These are phyloP conservation scores for Coracopsis vasa DNA, from an alignment of 2,113 vertebrate species.

Conservation along the genomic window DNA sequence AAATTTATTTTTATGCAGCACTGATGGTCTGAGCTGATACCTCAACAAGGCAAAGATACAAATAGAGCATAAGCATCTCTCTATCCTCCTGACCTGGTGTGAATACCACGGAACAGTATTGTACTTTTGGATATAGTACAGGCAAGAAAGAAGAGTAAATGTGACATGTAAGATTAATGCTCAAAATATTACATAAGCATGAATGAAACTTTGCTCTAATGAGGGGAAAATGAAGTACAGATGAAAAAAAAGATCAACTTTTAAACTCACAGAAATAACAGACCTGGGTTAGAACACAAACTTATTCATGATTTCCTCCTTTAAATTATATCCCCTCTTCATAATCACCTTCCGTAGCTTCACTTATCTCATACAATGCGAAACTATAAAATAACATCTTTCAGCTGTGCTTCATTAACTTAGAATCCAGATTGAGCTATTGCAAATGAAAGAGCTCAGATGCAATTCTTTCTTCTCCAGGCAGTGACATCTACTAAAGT, in stretches of 20 bases:
- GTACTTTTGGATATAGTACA: background rate
- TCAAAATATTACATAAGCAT: background rate
- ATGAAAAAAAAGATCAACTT: background rate
- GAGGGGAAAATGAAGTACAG: background rate
- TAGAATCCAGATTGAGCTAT: background rate
- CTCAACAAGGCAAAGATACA: background rate
- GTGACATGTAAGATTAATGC: background rate
- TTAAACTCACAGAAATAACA: background rate
- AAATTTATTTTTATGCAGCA: conserved; percentile 15
- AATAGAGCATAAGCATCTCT: background rate
- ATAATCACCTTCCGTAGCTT: background rate
- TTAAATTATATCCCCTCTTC: background rate
- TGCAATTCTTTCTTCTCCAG: accelerated
- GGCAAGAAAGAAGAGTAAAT: background rate
- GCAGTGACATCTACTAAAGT: background rate
- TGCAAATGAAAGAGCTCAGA: background rate
- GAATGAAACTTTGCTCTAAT: background rate
- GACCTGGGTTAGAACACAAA: background rate
- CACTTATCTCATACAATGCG: background rate
- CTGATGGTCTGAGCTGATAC: background rate
- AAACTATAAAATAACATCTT: background rate
- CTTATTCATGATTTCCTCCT: background rate
- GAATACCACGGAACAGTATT: background rate
- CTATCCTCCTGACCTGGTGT: background rate
- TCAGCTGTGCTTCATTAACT: background rate